Base-by-base conservation (phyloP, 2,113 vertebrate genomes). In the Spheniscus mendiculus region DNA sequence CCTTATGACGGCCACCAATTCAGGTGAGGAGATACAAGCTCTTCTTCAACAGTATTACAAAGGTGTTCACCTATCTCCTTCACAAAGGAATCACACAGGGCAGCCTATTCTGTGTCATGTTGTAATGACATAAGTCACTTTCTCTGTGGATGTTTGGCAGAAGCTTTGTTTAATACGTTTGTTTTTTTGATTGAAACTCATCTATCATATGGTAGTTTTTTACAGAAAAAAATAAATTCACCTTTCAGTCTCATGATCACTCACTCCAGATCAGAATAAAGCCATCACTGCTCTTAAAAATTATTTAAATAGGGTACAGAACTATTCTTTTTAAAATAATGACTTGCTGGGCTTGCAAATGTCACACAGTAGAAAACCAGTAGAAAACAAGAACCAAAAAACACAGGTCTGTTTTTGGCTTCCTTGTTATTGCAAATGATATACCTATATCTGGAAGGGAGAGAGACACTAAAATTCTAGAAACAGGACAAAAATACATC, bases 51-150 rank as follows among this genome's bases (percentile, higher is more conserved):
- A 34, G 26, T 76, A 30, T 67, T 94, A 87, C 53, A 73, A 66
- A 94, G 71, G 72, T 26, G 11, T 71, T 71, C 2, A 34, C 38
- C 53, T 73, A 26, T 59, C 58, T 91, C 22, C 36, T 53, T 66
- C 50, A 45, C 49, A 90, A 70, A 91, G 63, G 49, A 87, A 92
- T 92, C 45, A 42, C 17, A 45, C 27, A 66, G 38, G 62, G 29
- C 45, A 62, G 25, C 11, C 85, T 87, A 82, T 76, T 91, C 71
- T 56, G 42, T 95, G 78, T 79, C 70, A 92, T 29, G 44, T 69
- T 94, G 89, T 80, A 20, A 69, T 96, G 63, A 67, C 23, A 72
- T 86, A 92, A 95, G 87, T 89, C 65, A 44, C 80, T 93, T 95
- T 94, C 77, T 77, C 45, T 85, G 80, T 36, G 71, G 59, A 78